Evolutionary conservation across 2,113 vertebrate species (phyloP).

Genomic region (Oostethus manadensis): DNA sequence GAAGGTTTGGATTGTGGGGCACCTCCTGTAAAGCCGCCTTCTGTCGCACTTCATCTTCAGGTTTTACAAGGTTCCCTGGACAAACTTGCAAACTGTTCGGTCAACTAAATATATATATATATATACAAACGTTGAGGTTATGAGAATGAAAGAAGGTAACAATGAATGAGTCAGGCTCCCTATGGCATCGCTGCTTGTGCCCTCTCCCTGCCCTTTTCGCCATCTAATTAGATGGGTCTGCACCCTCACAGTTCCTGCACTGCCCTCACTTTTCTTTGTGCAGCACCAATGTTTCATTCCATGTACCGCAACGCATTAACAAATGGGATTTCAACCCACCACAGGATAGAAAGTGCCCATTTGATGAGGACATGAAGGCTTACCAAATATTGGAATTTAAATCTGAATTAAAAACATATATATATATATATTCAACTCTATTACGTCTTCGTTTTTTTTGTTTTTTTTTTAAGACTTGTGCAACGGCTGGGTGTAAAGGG

Average conservation of each 20-base stretch:
- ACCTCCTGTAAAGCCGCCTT: conserved; percentile 30
- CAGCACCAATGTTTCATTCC: conserved; percentile 45
- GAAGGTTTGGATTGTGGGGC: conserved; percentile 10
- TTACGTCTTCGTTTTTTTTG: conserved; percentile 33
- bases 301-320: conserved; percentile 29
- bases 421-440: conserved; percentile 1
- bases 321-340: conserved; percentile 56
- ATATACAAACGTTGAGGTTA: conserved; percentile 21
- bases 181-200: conserved; percentile 18
- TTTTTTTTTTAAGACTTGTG: conserved; percentile 36
- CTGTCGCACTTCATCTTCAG: conserved; percentile 19
- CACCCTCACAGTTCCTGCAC: conserved; percentile 50
- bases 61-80: conserved; percentile 14
- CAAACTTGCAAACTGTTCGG: conserved; percentile 29
- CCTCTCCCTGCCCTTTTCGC: conserved; percentile 35
- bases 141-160: conserved; percentile 19
- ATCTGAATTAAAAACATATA: conserved; percentile 11
- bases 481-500: conserved; percentile 43
- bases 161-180: conserved; percentile 34
- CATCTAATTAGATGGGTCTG: conserved; percentile 58
- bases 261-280: conserved; percentile 48
- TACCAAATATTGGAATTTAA: conserved; percentile 10
- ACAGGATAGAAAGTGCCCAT: conserved; percentile 14
- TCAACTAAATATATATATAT: conserved; percentile 10
- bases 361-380: conserved; percentile 19